Conservation (phyloP, 2,797 vertebrate genomes). For the Falco novaeseelandiae region DNA sequence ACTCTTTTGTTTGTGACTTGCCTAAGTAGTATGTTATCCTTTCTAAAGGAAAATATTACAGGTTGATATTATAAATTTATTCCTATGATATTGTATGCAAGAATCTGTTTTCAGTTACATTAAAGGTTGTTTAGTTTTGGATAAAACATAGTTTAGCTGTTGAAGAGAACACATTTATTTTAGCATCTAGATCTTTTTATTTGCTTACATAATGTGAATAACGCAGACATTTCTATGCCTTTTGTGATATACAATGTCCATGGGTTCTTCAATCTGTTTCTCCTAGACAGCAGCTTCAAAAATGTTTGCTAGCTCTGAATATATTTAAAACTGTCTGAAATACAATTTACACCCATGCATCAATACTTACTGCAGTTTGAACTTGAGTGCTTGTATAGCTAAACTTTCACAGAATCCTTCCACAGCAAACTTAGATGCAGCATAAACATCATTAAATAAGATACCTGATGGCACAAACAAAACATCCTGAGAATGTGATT, state of each 20-base stretch:
- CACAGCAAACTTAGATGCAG: constrained; percentile 89
- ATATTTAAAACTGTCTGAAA: neutral
- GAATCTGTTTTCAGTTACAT: neutral
- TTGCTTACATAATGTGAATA: neutral
- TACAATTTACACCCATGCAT: neutral
- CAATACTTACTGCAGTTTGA: constrained; percentile 86
- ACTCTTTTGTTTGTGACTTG: neutral
- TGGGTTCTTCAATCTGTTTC: neutral
- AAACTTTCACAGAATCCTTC: constrained; percentile 90
- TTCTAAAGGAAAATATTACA: neutral
- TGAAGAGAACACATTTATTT: neutral
- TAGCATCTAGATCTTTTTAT: neutral
- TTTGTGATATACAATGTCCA: neutral
- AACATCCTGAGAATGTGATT: neutral
- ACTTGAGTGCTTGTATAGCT: constrained; percentile 86
- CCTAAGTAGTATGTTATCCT: neutral
- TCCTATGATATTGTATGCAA: neutral
- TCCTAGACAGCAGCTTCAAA: neutral
- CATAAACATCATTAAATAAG: constrained; percentile 89
- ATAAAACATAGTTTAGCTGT: neutral
- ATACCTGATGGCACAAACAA: constrained; percentile 72
- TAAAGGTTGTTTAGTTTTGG: neutral
- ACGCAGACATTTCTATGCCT: neutral
- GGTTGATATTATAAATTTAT: neutral
- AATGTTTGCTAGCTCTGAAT: neutral